A percentile compares a stretch with the other conserved stretches of the same genome.
phyloP scores from a whole-genome alignment of 2,888 invertebrate species.

The Apamea crenata region DNA sequence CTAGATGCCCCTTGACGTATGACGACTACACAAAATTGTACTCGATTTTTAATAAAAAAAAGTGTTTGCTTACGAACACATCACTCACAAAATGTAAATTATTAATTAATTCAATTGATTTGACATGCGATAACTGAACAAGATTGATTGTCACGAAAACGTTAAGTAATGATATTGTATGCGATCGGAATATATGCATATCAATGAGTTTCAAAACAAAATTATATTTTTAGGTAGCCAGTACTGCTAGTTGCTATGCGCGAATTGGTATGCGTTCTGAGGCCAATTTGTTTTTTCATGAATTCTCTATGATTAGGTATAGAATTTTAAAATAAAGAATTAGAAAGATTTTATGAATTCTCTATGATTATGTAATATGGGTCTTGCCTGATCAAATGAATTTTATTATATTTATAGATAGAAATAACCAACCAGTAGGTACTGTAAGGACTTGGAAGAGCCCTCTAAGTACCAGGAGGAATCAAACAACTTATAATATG shows the following conservation, averaged over 20 bases:
- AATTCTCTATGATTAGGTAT: no score
- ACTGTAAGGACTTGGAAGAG: no score
- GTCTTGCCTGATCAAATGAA: no score
- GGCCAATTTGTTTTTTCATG: background rate
- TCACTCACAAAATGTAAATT: background rate
- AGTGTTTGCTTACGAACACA: background rate
- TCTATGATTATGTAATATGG: no score
- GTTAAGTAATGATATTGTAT: background rate
- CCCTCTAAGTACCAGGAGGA: no score
- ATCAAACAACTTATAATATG: no score
- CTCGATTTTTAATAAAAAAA: background rate
- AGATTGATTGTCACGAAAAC: constrained; percentile 30
- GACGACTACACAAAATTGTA: background rate
- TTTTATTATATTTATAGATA: no score
- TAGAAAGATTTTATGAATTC: no score
- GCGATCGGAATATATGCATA: constrained; percentile 6
- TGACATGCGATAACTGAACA: background rate
- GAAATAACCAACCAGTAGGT: no score
- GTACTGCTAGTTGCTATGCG: background rate
- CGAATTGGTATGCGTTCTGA: background rate
- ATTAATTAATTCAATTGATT: constrained; percentile 25
- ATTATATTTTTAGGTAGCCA: background rate
- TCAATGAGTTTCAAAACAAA: background rate
- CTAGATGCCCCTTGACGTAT: background rate
- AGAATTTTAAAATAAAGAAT: no score